phyloP scores from a whole-genome alignment of 92 coral and sea anemone genomes.

The Porites lobata region DNA sequence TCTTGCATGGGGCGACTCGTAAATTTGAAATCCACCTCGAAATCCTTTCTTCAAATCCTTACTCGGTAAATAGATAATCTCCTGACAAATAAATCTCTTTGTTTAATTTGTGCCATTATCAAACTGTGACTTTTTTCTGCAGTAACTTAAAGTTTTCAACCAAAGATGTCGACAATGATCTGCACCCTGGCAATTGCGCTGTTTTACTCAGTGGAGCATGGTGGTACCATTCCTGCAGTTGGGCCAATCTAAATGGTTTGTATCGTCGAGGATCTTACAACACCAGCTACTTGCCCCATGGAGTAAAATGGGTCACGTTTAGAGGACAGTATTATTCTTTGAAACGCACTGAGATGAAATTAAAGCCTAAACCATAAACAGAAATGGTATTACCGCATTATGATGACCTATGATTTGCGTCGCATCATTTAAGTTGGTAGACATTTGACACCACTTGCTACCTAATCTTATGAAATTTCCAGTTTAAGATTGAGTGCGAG shows the following conservation, averaged over 20 bases:
- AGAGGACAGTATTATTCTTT: neutral
- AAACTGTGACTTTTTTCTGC: neutral
- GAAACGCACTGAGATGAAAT: conserved; percentile 11
- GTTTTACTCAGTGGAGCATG: neutral
- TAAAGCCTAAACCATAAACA: neutral
- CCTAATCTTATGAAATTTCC: no score
- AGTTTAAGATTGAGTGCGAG: no score
- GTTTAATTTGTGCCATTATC: no score
- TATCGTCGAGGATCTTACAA: neutral
- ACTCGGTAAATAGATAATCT: no score
- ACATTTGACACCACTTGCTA: no score
- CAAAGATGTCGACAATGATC: neutral
- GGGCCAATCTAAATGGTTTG: neutral
- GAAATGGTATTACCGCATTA: no score
- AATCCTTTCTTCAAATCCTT: no score
- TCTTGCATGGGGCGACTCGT: no score
- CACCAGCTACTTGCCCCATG: neutral
- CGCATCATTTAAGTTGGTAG: no score
- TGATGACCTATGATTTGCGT: no score
- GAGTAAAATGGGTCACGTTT: neutral
- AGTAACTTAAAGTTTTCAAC: neutral
- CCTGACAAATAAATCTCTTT: no score
- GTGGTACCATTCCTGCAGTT: neutral
- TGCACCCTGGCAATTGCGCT: neutral
- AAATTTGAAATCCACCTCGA: no score